These are phyloP conservation scores for Penelope pileata DNA, from an alignment of 2,113 vertebrate species.

Conservation along the genomic window DNA sequence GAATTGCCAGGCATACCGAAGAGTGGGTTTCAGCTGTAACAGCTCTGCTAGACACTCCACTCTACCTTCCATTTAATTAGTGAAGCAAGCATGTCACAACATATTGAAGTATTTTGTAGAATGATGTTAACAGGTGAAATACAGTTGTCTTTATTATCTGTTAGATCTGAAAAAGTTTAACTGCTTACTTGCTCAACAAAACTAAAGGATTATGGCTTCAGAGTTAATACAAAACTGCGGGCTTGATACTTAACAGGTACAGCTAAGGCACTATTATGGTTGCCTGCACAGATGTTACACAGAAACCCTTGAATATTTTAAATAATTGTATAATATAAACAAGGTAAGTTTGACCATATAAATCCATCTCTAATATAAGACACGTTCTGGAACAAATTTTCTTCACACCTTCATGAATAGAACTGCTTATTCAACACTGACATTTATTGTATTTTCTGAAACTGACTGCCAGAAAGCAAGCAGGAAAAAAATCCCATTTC, in stretches of 20 bases:
- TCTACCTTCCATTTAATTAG: background rate
- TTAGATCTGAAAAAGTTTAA: background rate
- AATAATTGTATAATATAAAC: background rate
- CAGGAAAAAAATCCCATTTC: background rate
- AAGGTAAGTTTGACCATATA: background rate
- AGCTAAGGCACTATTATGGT: background rate
- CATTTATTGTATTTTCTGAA: background rate
- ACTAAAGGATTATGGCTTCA: background rate
- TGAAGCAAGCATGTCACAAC: background rate
- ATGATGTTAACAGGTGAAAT: background rate
- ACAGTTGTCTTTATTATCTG: background rate
- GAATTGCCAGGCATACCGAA: background rate
- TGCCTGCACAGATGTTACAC: background rate
- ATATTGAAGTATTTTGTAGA: background rate
- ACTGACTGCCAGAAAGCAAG: background rate
- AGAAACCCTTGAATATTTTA: background rate
- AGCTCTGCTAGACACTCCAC: background rate
- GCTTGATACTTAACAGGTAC: background rate
- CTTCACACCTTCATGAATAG: background rate
- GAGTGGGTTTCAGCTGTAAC: background rate
- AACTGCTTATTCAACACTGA: background rate
- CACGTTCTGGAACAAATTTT: background rate
- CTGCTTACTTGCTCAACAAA: background rate
- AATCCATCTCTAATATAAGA: background rate
- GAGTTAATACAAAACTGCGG: background rate